These are phyloP conservation scores for Ametastegia equiseti DNA, from an alignment of 2,888 invertebrate species.

Conservation along the genomic window DNA sequence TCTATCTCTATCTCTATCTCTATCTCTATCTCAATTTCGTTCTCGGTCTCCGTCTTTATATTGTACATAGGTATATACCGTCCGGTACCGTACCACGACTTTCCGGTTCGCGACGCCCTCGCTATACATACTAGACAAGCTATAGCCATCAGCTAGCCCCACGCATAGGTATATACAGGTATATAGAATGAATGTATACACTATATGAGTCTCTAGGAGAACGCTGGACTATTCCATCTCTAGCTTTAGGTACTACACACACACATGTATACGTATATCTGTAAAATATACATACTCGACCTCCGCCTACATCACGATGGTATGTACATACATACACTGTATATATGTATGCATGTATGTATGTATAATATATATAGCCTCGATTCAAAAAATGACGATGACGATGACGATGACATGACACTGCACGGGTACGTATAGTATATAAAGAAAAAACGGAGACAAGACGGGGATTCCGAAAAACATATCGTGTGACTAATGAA, in stretches of 20 bases:
- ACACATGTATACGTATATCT: too few relatives aligned
- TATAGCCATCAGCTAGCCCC: neutral
- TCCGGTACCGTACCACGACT: neutral
- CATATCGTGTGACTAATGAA: too few relatives aligned
- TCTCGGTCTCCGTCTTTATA: too few relatives aligned
- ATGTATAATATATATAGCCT: neutral
- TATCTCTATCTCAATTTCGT: neutral
- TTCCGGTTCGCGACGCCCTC: slow-evolving; percentile 21
- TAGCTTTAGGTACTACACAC: too few relatives aligned
- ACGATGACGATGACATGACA: too few relatives aligned
- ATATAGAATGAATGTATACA: neutral
- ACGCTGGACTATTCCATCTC: too few relatives aligned
- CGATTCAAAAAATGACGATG: too few relatives aligned
- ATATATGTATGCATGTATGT: neutral
- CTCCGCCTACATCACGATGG: too few relatives aligned
- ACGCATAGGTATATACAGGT: neutral
- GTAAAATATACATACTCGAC: neutral
- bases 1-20: neutral
- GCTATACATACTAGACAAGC: neutral
- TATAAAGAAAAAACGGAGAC: neutral
- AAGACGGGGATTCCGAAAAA: too few relatives aligned
- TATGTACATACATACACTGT: neutral
- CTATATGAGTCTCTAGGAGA: too few relatives aligned
- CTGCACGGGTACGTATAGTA: neutral
- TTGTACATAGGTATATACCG: too few relatives aligned